Base-by-base conservation (phyloP, 37 sponge, comb jelly and placozoan species). In the Beroe forskalii region DNA sequence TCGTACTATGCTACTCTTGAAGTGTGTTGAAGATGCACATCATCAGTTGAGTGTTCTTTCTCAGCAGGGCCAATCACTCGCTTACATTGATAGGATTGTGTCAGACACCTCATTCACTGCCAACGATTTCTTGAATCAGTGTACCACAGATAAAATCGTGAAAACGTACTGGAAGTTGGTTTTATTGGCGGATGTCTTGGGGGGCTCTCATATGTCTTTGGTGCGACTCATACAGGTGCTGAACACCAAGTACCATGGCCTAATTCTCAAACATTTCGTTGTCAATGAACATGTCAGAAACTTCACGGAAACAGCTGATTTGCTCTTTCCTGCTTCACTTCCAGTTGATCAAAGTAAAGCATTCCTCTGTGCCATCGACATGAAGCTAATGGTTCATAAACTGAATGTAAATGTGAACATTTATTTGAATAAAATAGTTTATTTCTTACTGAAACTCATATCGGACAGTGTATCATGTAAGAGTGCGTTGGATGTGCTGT, bases 11-110 rank as follows among this genome's bases (percentile, higher is more conserved):
- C 17, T 69, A 3, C 17, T 69, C 37, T 14, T 33, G 19, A 69
- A 69, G 32, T 69, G 72, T 35, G 32, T 69, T 35, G 72, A 69
- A 2, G 72, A 69, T 69, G 36, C 9, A 35, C 39, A 69, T 69
- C 72, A 69, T 69, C 72, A 69, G 32, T 3, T 69, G 35, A 36
- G 27, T 17, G 38, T 36, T 35, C 32, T 69, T 1, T 69, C 72
- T 35, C 72, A 69, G 32, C 27, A 69, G 33, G 35, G 12, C 32
- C 3, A 12, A 27, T 69, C 72, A 33, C 38, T 69, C 32, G 19
- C 9, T 27, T 69, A 33, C 17, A 36, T 69, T 14, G 37, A 69
- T 17, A 69, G 32, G 38, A 69, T 69, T 17, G 72, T 69, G 27
- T 32, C 27, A 20, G 38, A 69, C 39, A 36, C 28, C 28, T 69